Base-by-base conservation (phyloP, 2,113 vertebrate genomes). In the Dasyprocta punctata region DNA sequence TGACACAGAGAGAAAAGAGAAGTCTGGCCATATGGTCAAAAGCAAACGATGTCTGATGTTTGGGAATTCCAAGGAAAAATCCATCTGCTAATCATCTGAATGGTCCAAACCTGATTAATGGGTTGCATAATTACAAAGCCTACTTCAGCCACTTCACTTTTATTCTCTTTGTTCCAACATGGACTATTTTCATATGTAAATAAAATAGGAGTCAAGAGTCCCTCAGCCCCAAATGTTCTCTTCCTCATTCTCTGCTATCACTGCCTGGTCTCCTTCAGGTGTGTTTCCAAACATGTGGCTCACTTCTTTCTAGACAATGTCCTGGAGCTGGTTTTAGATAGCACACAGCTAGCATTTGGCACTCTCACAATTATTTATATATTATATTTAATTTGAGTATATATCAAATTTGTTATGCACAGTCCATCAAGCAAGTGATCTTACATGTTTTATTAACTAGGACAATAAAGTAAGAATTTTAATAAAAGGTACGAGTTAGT, bases 51-150 rank as follows among this genome's bases (percentile, higher is more conserved):
- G 61, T 54, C 71, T 80, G 73, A 56, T 86, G 90, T 75, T 81
- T 90, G 90, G 73, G 38, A 93, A 92, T 95, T 71, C 44, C 71
- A 86, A 86, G 71, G 77, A 63, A 88, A 86, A 86, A 92, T 89
- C 56, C 63, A 86, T 73, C 81, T 80, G 54, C n/a, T 90, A 73
- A 92, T 95, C 56, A 63, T 81, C 73, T 47, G 88, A 73, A 91
- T 78, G 49, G 49, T 38, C 60, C 54, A 61, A 85, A 86, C 85
- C 63, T 92, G 86, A 86, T 73, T 73, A 61, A 83, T 71, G 28
- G 67, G 19, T n/a, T 88, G 60, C 47, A 67, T 73, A 88, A 71
- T 44, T 69, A 67, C 67, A 88, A 84, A 84, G 78, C 84, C 69
- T 71, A 47, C 75, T 63, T 28, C 44, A 93, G 52, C 71, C 75